A percentile compares a stretch with the other conserved stretches of the same genome.
Conservation (phyloP, 2,888 invertebrate genomes). For the Tenthredo notha region DNA sequence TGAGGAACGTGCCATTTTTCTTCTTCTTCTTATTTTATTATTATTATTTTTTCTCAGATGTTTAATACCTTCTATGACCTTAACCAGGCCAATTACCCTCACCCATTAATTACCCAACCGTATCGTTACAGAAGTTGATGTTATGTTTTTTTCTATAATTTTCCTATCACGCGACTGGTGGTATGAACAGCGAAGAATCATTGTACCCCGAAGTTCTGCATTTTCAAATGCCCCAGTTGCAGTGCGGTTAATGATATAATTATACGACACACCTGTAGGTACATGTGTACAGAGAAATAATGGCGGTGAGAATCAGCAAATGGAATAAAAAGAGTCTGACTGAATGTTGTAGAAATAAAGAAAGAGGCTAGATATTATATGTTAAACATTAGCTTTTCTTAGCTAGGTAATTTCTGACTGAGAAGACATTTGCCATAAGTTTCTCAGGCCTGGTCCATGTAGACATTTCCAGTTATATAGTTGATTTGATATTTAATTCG, state of each 20-base stretch:
- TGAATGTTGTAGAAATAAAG: not conserved
- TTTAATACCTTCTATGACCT: not conserved
- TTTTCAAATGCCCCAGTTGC: not conserved
- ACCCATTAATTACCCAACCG: not conserved
- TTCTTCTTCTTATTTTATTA: not conserved
- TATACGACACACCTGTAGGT: not conserved
- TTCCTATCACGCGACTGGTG: not conserved
- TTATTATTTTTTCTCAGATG: constrained; percentile 2
- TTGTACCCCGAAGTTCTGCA: not conserved
- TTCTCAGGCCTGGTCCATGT: constrained; percentile 23
- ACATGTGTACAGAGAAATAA: not conserved
- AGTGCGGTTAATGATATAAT: not conserved
- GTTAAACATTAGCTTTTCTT: not conserved
- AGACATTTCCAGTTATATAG: not conserved
- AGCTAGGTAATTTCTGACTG: constrained; percentile 31
- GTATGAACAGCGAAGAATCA: not conserved
- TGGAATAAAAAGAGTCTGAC: not conserved
- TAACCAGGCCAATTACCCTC: not conserved
- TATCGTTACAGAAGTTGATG: not conserved
- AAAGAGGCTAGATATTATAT: not conserved
- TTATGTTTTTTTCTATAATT: not conserved
- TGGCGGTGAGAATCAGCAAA: not conserved
- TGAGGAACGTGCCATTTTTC: constrained; percentile 18
- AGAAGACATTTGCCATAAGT: not conserved
- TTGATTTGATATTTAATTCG: constrained; percentile 20